Conservation (phyloP, 2,888 invertebrate species). For the Cheilosia variabilis region DNA sequence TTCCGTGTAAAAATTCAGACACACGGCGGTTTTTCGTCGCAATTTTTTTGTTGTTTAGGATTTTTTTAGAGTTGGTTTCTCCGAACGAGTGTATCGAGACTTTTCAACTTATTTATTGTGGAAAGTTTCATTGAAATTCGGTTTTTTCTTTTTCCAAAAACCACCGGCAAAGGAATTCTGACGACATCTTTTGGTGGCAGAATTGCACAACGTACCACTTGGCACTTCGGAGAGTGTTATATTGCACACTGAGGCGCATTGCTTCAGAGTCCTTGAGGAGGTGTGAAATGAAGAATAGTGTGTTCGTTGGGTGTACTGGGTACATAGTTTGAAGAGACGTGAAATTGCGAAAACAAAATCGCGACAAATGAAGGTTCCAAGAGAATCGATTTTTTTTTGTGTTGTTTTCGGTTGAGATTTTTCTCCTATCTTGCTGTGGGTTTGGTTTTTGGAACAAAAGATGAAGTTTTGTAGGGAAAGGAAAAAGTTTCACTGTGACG, state of each 20-base stretch:
- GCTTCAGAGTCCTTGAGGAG: conserved; percentile 6
- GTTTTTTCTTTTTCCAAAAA: not conserved
- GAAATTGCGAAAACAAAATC: conserved; percentile 69
- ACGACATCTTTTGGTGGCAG: conserved; percentile 44
- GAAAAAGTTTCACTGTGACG: conserved; percentile 53
- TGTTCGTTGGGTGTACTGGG: conserved; percentile 11
- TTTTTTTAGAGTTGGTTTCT: conserved; percentile 34
- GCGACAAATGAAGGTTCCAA: conserved; percentile 68
- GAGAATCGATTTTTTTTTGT: conserved; percentile 39
- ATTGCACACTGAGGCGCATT: conserved; percentile 56
- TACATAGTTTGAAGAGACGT: conserved; percentile 50
- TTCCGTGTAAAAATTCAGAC: conserved; percentile 66
- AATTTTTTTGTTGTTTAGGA: conserved; percentile 1
- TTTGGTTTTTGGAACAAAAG: conserved; percentile 43
- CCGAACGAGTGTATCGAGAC: conserved; percentile 62
- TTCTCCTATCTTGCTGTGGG: conserved; percentile 16
- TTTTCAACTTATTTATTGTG: conserved; percentile 71
- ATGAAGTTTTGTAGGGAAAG: conserved; percentile 59
- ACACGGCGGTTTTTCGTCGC: conserved; percentile 22
- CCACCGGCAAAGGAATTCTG: conserved; percentile 4
- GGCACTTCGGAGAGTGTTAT: conserved; percentile 67
- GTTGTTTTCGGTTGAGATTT: not conserved
- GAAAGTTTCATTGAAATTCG: conserved; percentile 65
- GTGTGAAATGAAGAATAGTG: conserved; percentile 46
- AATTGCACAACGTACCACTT: conserved; percentile 66